Percentiles rank a stretch among this genome's conserved stretches.
Conservation (phyloP, 2,797 vertebrate genomes). For the Cetoscarus ocellatus region DNA sequence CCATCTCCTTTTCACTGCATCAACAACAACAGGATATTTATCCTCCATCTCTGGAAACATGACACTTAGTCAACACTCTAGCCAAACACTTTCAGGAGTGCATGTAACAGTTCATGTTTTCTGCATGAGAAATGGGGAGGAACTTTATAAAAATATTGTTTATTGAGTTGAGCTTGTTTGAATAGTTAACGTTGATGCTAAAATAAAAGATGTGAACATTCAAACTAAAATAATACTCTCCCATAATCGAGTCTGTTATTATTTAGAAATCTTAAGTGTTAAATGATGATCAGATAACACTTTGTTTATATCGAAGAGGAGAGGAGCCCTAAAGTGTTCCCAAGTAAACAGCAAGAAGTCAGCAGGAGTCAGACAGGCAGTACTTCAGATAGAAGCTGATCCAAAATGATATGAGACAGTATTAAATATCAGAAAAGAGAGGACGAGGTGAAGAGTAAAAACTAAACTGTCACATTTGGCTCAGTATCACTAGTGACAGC, state of each 20-base stretch:
- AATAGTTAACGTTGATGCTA: slow-evolving; percentile 47
- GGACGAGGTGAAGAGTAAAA: slow-evolving; percentile 19
- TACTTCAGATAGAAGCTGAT: slow-evolving; percentile 55
- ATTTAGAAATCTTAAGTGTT: slow-evolving; percentile 39
- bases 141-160: slow-evolving; percentile 69
- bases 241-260: slow-evolving; percentile 15
- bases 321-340: slow-evolving; percentile 56
- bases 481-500: slow-evolving; percentile 50
- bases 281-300: slow-evolving; percentile 46
- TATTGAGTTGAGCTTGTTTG: slow-evolving; percentile 54
- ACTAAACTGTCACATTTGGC: slow-evolving; percentile 44
- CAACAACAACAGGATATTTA: slow-evolving; percentile 48
- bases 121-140: slow-evolving; percentile 42
- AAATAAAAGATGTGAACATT: slow-evolving; percentile 42
- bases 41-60: slow-evolving; percentile 58
- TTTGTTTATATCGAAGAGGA: slow-evolving; percentile 33
- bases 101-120: slow-evolving; percentile 40
- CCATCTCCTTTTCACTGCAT: slow-evolving; percentile 44
- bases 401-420: slow-evolving; percentile 40
- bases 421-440: slow-evolving; percentile 38
- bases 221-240: slow-evolving; percentile 39
- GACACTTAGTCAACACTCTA: slow-evolving; percentile 61
- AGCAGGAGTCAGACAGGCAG: slow-evolving; percentile 55
- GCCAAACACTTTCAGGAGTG: slow-evolving; percentile 41
- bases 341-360: slow-evolving; percentile 29